Evolutionary conservation across 2,797 vertebrate species (phyloP), one percentile per base, ranked within the genome.

Genomic region (Anguilla megastoma): DNA sequence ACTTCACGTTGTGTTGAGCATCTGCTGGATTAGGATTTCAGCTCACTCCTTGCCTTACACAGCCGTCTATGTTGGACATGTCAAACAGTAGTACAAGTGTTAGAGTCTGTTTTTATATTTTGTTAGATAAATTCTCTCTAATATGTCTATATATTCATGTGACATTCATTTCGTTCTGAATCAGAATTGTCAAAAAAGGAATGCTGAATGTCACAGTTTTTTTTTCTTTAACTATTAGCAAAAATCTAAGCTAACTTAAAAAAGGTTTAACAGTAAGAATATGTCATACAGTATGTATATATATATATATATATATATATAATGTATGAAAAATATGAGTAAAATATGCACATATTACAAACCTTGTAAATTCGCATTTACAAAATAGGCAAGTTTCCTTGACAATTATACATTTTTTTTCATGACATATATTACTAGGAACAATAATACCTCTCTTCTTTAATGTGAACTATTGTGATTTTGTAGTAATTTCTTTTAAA

Each of bases 1-100:
- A 88, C 93, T 92, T 93, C 87, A 90, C 92, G 80, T 80, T 85
- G 76, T 85, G 27, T 89, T 63, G 85, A 90, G 87, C 92, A 92
- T 91, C 91, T 90, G 88, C 88, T 89, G 91, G 90, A 92, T 93
- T 89, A 90, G 93, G 88, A 93, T 84, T 87, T 87, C 33, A 79
- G 50, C 50, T 69, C 27, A 74, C 80, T 63, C 52, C 66, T 52
- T 6, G 87, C 24, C 71, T 69, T 87, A 87, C 85, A 76, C 89
- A n/a, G 87, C 90, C 90, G 41, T 91, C 91, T 90, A 89, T 85
- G 45, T 48, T 71, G 18, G 33, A 85, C 27, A 80, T 45, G 12
- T 85, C 24, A 87, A 89, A 87, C 54, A 33, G 80, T 86, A 1
- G 16, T 85, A 89, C 87, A 86, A 41, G 76, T 80, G 14, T 88